Conservation (phyloP, 2,797 vertebrate genomes). For the Eulemur mongoz region DNA sequence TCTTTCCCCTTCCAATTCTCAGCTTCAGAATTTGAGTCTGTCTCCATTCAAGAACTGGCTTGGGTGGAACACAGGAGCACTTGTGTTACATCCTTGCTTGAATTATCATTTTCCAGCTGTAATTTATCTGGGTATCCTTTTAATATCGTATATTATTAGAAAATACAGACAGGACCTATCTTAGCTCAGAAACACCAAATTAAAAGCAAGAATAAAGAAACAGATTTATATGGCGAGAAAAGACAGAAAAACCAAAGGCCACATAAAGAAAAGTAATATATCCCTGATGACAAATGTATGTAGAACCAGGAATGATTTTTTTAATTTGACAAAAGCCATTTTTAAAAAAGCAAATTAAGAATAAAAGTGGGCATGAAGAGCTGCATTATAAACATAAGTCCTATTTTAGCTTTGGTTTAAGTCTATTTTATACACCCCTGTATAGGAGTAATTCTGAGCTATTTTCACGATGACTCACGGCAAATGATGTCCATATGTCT, state of each 20-base stretch:
- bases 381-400: neutral
- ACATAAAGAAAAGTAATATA: neutral
- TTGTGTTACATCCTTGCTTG: neutral
- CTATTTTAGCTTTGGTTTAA: neutral
- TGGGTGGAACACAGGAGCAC: neutral
- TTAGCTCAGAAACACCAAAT: neutral
- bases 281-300: neutral
- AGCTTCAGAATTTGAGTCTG: neutral
- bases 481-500: neutral
- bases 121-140: neutral
- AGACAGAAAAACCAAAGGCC: neutral
- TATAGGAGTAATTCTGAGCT: neutral
- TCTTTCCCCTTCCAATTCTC: neutral
- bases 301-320: neutral
- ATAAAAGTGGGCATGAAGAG: neutral
- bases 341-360: neutral
- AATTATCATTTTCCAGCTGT: neutral
- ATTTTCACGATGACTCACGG: neutral
- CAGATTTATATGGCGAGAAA: neutral
- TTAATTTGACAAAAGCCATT: neutral
- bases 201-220: neutral
- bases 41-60: neutral
- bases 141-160: neutral
- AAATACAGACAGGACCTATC: neutral
- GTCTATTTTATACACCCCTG: neutral